A percentile compares a stretch with the other conserved stretches of the same genome.
Evolutionary conservation across 92 coral and sea anemone genomes (phyloP).

Genomic region (Pocillopora meandrina): DNA sequence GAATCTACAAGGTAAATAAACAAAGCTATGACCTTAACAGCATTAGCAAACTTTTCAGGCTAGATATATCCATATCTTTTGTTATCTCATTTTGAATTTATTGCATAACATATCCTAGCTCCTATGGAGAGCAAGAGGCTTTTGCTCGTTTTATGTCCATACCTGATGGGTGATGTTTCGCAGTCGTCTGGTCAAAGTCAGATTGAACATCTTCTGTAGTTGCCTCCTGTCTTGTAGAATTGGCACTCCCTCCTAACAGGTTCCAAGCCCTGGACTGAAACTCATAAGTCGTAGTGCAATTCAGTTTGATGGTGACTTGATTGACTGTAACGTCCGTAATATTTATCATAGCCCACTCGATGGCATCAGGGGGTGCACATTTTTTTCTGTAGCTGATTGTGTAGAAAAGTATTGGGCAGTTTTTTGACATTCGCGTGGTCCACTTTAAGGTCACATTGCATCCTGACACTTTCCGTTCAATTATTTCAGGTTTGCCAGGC

Average conservation of each 20-base stretch:
- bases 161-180: background rate
- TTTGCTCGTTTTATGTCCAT: background rate
- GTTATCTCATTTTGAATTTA: too few species aligned
- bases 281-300: slow-evolving; percentile 2
- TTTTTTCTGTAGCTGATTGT: background rate
- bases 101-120: too few species aligned
- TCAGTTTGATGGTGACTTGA: background rate
- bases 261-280: slow-evolving; percentile 17
- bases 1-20: background rate
- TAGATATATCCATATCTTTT: too few species aligned
- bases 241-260: background rate
- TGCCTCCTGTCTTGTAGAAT: background rate
- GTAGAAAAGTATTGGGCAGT: slow-evolving; percentile 13
- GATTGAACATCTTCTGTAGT: background rate
- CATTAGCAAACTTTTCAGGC: too few species aligned
- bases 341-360: background rate
- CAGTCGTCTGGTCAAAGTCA: background rate
- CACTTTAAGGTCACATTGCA: slow-evolving; percentile 8
- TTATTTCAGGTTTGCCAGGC: background rate
- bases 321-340: background rate
- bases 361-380: background rate
- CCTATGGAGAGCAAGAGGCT: too few species aligned
- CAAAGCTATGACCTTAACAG: background rate
- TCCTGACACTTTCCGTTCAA: background rate
- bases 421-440: background rate